These are phyloP conservation scores for Egretta garzetta DNA, from an alignment of 2,113 vertebrate species.

Conservation along the genomic window DNA sequence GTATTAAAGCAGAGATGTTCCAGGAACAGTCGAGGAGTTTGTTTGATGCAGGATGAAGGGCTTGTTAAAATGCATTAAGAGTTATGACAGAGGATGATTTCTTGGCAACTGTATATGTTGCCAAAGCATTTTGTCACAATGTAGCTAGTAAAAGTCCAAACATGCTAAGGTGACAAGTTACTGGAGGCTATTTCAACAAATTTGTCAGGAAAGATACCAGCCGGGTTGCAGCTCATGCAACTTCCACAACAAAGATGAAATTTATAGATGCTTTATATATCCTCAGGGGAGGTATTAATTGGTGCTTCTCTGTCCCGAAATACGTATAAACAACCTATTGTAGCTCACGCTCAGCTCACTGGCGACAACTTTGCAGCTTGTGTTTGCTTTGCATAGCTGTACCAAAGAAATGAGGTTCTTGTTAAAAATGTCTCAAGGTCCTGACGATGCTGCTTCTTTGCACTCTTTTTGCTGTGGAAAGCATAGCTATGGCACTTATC, in stretches of 20 bases:
- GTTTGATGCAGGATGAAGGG: neutral
- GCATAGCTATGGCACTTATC: accelerated
- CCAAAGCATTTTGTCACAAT: neutral
- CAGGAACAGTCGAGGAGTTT: neutral
- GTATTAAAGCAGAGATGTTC: neutral
- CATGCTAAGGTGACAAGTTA: neutral
- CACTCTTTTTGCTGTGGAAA: accelerated
- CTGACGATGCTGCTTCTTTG: accelerated
- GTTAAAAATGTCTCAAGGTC: neutral
- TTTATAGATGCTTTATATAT: neutral
- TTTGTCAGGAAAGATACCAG: neutral
- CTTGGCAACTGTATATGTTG: neutral
- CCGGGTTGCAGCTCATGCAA: neutral
- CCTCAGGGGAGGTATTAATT: neutral
- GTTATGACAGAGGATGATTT: neutral
- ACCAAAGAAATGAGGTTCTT: accelerated
- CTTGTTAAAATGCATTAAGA: slow-evolving; percentile 8
- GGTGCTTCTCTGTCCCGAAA: neutral
- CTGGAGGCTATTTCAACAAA: neutral
- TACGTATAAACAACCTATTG: neutral
- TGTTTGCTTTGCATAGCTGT: neutral
- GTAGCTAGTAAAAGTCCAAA: neutral
- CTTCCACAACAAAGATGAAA: neutral
- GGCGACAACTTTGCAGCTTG: neutral
- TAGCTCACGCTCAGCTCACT: neutral